Evolutionary conservation across 2,797 vertebrate genomes (phyloP), one percentile per base, ranked within the genome.

Genomic region (Clarias fuscus): DNA sequence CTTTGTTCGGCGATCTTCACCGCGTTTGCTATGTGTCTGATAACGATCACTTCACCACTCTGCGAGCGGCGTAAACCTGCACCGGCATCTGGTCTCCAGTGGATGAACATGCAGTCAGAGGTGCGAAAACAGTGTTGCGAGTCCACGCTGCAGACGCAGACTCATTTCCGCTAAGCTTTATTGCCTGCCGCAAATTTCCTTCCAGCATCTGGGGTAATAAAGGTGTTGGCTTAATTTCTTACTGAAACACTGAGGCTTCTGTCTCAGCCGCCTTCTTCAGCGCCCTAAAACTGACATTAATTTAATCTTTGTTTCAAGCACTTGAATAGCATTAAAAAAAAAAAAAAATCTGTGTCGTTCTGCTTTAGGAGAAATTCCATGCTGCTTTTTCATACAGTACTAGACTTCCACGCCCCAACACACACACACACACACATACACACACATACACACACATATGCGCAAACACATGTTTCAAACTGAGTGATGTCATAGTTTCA

Each of bases 181-280:
- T 82, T 89, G 89, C 91, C 85, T 89, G 91, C 89, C 77, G 89
- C 91, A 70, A 53, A 59, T 67, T 85, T 88, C 84, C 86, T 88
- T 83, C 86, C 90, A 91, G 91, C 85, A 91, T 94, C 89, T 91
- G 90, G 90, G 91, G 92, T 92, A 85, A 85, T 83, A 85, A 88
- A 88, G 43, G 53, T 70, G 67, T 76, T 68, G 43, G 71, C 79
- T 85, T 82, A 37, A 58, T 88, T 71, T 88, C 84, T 22, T 53
- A 37, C 40, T 0, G 65, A 77, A 85, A 75, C 84, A 71, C 56
- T 61, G 62, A n/a, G 84, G 22, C 72, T 78, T 56, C 53, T 70
- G 87, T 77, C 48, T 85, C 62, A 1, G 22, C 64, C 22, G 40
- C 11, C 24, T 59, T 67, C 37, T 67, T 72, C 18, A 33, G 15